phyloP scores from a whole-genome alignment of 2,113 vertebrate genomes.

The Glaucidium brasilianum region DNA sequence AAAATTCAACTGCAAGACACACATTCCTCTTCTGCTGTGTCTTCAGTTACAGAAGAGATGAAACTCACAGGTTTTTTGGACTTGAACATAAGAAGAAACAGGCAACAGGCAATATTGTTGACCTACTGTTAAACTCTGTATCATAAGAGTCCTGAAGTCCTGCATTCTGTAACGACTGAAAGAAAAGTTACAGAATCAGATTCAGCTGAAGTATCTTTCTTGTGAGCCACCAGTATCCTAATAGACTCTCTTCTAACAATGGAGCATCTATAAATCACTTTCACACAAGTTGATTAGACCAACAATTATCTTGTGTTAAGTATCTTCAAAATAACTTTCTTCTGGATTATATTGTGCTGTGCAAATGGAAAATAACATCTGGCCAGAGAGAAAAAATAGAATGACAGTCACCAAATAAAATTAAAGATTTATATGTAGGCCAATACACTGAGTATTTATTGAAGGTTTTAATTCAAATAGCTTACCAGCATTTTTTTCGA shows the following conservation, averaged over 20 bases:
- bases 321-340: neutral
- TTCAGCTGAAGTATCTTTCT: neutral
- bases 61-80: neutral
- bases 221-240: neutral
- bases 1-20: neutral
- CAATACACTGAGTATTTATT: neutral
- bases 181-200: neutral
- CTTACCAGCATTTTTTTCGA: neutral
- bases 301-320: neutral
- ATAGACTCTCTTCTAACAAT: neutral
- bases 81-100: neutral
- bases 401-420: neutral
- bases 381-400: neutral
- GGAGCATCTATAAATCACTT: neutral
- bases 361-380: neutral
- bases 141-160: neutral
- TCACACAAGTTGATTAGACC: neutral
- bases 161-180: neutral
- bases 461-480: neutral
- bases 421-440: neutral
- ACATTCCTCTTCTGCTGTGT: neutral
- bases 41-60: neutral
- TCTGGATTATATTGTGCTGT: neutral
- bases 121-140: neutral
- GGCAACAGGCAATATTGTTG: neutral